Base-by-base conservation (phyloP, 2,888 invertebrate species). In the Pantelozetes paolii region DNA sequence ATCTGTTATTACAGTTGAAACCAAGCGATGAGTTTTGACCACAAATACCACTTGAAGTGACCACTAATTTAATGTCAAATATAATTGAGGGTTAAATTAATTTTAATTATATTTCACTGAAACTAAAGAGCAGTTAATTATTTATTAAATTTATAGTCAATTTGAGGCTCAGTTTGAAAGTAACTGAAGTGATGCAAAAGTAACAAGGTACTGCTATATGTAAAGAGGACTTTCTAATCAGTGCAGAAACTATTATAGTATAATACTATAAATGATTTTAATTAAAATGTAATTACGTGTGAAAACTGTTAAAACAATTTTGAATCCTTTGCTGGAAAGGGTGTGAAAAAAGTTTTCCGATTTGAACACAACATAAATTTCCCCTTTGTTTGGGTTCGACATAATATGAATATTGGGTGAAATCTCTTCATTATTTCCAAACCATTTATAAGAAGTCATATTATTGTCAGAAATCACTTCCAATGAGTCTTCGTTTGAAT, bases 261-360 rank as follows among this genome's bases (percentile, higher is more conserved):
- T 36, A 36, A 36, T 36, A 36, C 36, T 36, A 11, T 36, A 36
- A n/a, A n/a, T n/a, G n/a, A n/a, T n/a, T n/a, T n/a, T n/a, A n/a
- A n/a, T n/a, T n/a, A n/a, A n/a, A n/a, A n/a, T n/a, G 13, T 40
- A 69, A 64, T 36, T 74, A 74, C 74, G 40, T 6, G 71, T 70
- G 48, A 32, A 74, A 18, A 71, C 9, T 18, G 70, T 74, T 40
- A 74, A 28, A 62, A 74, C 71, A 20, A 74, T 71, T 62, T 71
- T 71, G 40, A 74, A 74, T 28, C 74, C 74, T 71, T 74, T 74
- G n/a, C 71, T 59, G 26, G 57, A 50, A n/a, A 74, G 32, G 6
- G 71, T 18, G 15, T 32, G 40, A 36, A 20, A 9, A 28, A 40
- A 57, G 28, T 54, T 30, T 20, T 74, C 74, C n/a, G 71, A 71